Conservation (phyloP, 2,797 vertebrate species). For the Arrhamphus sclerolepis region DNA sequence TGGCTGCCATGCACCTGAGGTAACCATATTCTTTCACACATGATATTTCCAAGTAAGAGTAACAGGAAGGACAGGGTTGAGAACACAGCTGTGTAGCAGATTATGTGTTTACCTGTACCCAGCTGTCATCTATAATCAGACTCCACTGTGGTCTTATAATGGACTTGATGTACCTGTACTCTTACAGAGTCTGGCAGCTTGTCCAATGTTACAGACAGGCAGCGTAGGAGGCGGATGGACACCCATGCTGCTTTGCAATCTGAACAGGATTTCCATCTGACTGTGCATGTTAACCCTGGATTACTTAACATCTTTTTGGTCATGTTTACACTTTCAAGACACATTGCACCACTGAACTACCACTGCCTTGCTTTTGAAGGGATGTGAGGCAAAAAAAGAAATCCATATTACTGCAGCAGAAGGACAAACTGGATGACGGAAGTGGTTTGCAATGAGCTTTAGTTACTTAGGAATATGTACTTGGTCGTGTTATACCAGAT, state of each 20-base stretch:
- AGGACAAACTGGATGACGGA: slow-evolving; percentile 12
- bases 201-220: slow-evolving; percentile 54
- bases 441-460: too few species aligned
- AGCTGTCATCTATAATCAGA: slow-evolving; percentile 62
- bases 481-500: neutral
- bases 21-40: slow-evolving; percentile 7
- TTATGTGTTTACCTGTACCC: slow-evolving; percentile 48
- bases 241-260: slow-evolving; percentile 77
- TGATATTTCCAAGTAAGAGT: slow-evolving; percentile 17
- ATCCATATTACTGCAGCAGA: slow-evolving; percentile 31
- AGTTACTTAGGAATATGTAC: too few species aligned
- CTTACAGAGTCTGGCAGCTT: slow-evolving; percentile 60
- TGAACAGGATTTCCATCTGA: slow-evolving; percentile 78
- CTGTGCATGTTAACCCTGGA: slow-evolving; percentile 69
- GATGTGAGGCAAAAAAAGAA: slow-evolving; percentile 50
- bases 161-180: slow-evolving; percentile 38
- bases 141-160: slow-evolving; percentile 46
- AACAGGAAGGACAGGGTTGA: slow-evolving; percentile 23
- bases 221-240: slow-evolving; percentile 54
- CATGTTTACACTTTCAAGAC: slow-evolving; percentile 67
- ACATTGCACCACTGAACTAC: slow-evolving; percentile 21
- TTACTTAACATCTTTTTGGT: slow-evolving; percentile 66
- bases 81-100: slow-evolving; percentile 48
- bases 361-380: slow-evolving; percentile 46
- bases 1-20: slow-evolving; percentile 16